Percentiles rank a stretch among this genome's conserved stretches.
These are phyloP conservation scores for Homalodisca vitripennis DNA, from an alignment of 1,140 invertebrate species.

Conservation along the genomic window DNA sequence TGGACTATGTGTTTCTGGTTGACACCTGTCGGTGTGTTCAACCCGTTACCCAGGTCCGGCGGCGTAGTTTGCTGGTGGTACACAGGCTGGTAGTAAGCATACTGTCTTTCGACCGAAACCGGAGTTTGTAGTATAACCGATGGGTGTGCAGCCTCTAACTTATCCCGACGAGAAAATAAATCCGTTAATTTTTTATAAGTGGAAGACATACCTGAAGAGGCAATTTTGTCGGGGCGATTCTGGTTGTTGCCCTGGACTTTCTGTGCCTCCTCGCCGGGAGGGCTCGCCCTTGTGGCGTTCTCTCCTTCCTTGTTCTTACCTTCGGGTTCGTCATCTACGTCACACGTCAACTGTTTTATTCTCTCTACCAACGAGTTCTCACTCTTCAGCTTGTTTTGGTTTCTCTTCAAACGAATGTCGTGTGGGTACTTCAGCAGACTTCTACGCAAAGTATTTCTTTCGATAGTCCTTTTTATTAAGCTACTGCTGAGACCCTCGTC, in stretches of 20 bases:
- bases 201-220: conserved; percentile 50
- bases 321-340: conserved; percentile 64
- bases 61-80: conserved; percentile 41
- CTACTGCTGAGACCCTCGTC: conserved; percentile 39
- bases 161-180: conserved; percentile 55
- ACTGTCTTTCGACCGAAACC: conserved; percentile 38
- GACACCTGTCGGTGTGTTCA: conserved; percentile 35
- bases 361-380: conserved; percentile 72
- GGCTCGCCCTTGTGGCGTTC: conserved; percentile 46
- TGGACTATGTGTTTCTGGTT: conserved; percentile 33
- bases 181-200: conserved; percentile 69
- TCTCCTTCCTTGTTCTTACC: conserved; percentile 35
- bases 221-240: conserved; percentile 35
- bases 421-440: conserved; percentile 65
- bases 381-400: conserved; percentile 54
- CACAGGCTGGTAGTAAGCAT: conserved; percentile 40
- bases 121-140: conserved; percentile 33
- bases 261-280: conserved; percentile 53
- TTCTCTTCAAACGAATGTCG: conserved; percentile 43
- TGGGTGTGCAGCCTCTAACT: conserved; percentile 42
- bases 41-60: conserved; percentile 59
- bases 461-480: conserved; percentile 57
- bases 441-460: conserved; percentile 67
- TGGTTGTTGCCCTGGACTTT: not conserved
- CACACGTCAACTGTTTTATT: conserved; percentile 76